phyloP scores from a whole-genome alignment of 2,888 invertebrate genomes.

The Thymelicus acteon region DNA sequence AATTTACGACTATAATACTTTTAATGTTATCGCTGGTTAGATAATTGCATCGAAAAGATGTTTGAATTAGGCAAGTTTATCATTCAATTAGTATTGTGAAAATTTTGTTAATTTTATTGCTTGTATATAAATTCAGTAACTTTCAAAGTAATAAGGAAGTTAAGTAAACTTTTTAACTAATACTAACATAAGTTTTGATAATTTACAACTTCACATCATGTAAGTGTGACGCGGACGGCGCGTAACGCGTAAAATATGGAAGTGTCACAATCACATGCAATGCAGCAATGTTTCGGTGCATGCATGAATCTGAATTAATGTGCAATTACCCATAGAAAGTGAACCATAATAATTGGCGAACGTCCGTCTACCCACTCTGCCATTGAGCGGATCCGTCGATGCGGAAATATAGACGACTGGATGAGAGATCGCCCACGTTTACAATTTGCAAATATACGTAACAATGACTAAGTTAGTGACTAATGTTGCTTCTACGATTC shows the following conservation, averaged over 20 bases:
- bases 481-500: conserved; percentile 9
- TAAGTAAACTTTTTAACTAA: not conserved
- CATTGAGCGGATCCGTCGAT: conserved; percentile 59
- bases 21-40: conserved; percentile 3
- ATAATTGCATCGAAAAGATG: conserved; percentile 5
- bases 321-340: conserved; percentile 75
- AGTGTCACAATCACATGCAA: conserved; percentile 40
- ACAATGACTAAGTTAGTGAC: conserved; percentile 12
- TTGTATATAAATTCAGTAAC: not conserved
- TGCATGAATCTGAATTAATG: conserved; percentile 44
- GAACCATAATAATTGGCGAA: conserved; percentile 72
- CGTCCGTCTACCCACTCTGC: conserved; percentile 67
- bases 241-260: conserved; percentile 21
- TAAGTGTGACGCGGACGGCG: conserved; percentile 1
- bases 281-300: conserved; percentile 38
- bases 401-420: conserved; percentile 63
- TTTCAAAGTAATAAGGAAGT: not conserved
- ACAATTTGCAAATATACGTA: not conserved
- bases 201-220: not conserved
- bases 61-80: conserved; percentile 11
- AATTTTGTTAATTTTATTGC: not conserved
- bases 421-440: conserved; percentile 47
- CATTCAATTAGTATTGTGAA: conserved; percentile 10
- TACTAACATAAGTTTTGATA: not conserved
- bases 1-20: conserved; percentile 17